Evolutionary conservation across 2,888 invertebrate species (phyloP), one percentile per base, ranked within the genome.

Genomic region (Timandra comae): DNA sequence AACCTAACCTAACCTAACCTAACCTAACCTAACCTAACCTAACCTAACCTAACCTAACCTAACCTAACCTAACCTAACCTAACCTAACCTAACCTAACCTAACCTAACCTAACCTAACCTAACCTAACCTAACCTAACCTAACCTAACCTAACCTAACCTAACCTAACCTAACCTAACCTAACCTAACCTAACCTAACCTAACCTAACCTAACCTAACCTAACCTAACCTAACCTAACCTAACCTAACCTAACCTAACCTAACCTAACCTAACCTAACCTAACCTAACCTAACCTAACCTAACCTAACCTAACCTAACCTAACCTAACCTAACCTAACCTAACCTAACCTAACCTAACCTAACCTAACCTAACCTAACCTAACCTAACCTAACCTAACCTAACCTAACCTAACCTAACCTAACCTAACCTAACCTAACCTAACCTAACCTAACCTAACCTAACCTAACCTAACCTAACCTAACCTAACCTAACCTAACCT

Each of bases 131-230:
- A 33, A 38, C 30, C 29, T 29, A 30, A 37, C 32, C 32, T 30
- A 27, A 35, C 43, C 41, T 41, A 44, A 44, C 44, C 44, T 41
- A 44, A 44, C 44, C 44, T 41, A 44, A 44, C 44, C 44, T 41
- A 41, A 38, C 41, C 41, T 41, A 35, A 41, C 40, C 37, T 32
- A 32, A 37, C 35, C 40, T 40, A 40, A 40, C 40, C 40, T 40
- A 40, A 35, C 40, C 40, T 36, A 36, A 40, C 35, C 40, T 33
- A 36, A 40, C 35, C 40, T 33, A 36, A 40, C 35, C 40, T 40
- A 40, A 40, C 40, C 40, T 38, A 31, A 38, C 33, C 33, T 34
- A 38, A 38, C 38, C 38, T 34, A 38, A 38, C 38, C 33, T 33
- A 31, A 38, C 33, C 38, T 34, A 37, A 37, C 38, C 33, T 38